Base-by-base conservation (phyloP, 2,113 vertebrate genomes). In the Astatotilapia flaviijosephi region DNA sequence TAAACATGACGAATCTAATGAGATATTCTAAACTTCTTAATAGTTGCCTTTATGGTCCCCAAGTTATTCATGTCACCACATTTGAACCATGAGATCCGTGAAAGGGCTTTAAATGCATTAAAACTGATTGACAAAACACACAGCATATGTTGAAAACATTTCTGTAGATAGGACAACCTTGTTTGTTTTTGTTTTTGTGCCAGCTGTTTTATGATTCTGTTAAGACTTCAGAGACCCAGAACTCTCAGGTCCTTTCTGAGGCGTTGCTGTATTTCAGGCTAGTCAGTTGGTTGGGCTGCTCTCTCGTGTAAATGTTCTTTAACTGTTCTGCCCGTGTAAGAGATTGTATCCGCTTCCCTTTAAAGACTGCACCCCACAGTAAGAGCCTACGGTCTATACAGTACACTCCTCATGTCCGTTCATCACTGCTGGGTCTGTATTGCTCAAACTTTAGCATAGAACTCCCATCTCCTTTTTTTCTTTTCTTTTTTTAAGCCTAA, bases 21-120 rank as follows among this genome's bases (percentile, higher is more conserved):
- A 87, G 37, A 91, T 77, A 68, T 84, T 86, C 60, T 55, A 84
- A 91, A 92, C 94, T 95, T 85, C 93, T 94, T 91, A 93, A 85
- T 93, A 92, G 94, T 92, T 96, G 93, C 94, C 92, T 95, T 95
- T 95, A 88, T 65, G 84, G 26, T 73, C 70, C 45, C 12, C 19
- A 53, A 56, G 19, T 12, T 89, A 82, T 89, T 89, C 86, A 83
- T 86, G 85, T 91, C 88, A 79, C 91, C 84, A 81, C 91, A 79
- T 93, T 75, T 33, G 55, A 88, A 85, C 45, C 19, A 83, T 54
- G 54, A 89, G 68, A 94, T 93, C 88, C 56, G 56, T 84, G 17
- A 95, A 97, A 96, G 96, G 96, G 96, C 96, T 96, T 96, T 87
- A 89, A 95, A 89, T 92, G 84, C 91, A 84, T 84, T 85, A 93